Evolutionary conservation across 2,888 invertebrate species (phyloP).

Genomic region (Metacarcinus magister): DNA sequence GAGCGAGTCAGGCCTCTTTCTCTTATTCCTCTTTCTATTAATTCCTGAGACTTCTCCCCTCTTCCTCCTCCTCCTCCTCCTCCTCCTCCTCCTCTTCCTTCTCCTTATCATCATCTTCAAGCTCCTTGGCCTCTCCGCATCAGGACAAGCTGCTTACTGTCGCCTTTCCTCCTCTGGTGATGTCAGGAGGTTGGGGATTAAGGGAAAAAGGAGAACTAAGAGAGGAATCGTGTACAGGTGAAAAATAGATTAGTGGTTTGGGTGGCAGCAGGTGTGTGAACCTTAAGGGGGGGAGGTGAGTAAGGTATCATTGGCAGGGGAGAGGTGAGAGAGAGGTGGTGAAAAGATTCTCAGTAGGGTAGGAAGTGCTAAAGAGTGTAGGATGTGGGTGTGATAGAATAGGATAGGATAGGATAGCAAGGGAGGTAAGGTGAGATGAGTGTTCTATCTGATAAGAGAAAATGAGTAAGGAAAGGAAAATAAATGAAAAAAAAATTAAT

Average conservation of each 20-base stretch:
- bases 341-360: too few relatives aligned
- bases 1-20: too few relatives aligned
- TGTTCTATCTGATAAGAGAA: too few relatives aligned
- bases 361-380: too few relatives aligned
- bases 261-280: neutral
- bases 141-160: neutral
- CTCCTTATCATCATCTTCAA: conserved; percentile 17
- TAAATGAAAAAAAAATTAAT: too few relatives aligned
- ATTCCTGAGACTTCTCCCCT: neutral
- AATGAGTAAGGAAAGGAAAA: too few relatives aligned
- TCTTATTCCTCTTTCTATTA: too few relatives aligned
- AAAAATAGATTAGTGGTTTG: neutral
- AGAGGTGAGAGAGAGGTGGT: neutral
- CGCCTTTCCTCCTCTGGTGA: neutral
- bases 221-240: too few relatives aligned
- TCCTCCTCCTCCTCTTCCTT: neutral
- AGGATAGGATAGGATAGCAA: too few relatives aligned
- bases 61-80: neutral
- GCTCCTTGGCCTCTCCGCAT: neutral
- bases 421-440: too few relatives aligned
- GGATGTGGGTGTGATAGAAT: too few relatives aligned
- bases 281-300: neutral
- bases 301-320: neutral
- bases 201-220: neutral
- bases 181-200: neutral